Conservation (phyloP, 2,113 vertebrate species). For the Melanerpes formicivorus region DNA sequence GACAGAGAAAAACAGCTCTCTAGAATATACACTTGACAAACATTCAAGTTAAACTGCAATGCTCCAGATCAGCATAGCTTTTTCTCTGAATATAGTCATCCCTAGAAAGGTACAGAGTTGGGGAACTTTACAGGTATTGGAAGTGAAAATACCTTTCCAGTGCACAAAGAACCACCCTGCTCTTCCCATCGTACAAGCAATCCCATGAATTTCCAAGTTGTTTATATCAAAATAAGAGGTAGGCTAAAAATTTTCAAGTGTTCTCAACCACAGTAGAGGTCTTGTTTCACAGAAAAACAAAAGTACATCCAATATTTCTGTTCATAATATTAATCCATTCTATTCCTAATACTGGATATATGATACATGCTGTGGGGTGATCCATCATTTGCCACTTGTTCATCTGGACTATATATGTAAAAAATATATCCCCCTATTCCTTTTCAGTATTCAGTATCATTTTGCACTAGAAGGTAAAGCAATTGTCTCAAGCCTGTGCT, state of each 20-base stretch:
- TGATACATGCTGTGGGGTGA: background rate
- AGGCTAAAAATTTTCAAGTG: background rate
- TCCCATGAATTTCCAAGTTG: background rate
- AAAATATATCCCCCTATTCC: background rate
- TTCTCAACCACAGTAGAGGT: background rate
- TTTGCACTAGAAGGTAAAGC: background rate
- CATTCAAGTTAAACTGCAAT: background rate
- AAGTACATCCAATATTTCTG: background rate
- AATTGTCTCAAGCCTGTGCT: background rate
- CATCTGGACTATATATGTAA: background rate
- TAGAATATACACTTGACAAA: background rate
- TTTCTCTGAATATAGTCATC: background rate
- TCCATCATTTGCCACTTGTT: background rate
- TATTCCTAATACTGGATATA: background rate
- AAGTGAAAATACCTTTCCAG: background rate
- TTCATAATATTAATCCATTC: background rate
- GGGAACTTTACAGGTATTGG: background rate
- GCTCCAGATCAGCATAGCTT: background rate
- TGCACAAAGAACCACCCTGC: background rate
- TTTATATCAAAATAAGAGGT: background rate
- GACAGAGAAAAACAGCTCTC: background rate
- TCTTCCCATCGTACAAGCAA: rapidly evolving
- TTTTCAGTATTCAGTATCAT: too few species aligned
- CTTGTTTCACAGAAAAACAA: background rate
- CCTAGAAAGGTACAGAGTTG: background rate